A percentile compares a stretch with the other conserved stretches of the same genome.
Conservation (phyloP, 2,888 invertebrate species). For the Itoplectis maculator region DNA sequence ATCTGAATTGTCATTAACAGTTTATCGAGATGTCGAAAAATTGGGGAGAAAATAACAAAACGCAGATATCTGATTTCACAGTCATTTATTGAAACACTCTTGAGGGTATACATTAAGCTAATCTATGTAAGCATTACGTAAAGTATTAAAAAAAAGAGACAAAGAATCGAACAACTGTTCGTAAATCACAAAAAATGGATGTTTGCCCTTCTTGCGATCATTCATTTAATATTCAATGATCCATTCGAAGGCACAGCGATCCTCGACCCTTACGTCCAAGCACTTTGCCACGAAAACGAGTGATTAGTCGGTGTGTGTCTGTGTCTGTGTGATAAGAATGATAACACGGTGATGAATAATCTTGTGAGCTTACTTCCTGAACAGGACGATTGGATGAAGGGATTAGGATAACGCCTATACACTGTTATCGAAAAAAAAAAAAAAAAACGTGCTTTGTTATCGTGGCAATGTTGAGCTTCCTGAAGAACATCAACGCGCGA, state of each 20-base stretch:
- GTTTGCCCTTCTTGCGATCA: constrained; percentile 78
- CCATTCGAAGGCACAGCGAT: constrained; percentile 83
- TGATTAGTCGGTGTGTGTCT: constrained; percentile 16
- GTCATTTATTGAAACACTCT: constrained; percentile 84
- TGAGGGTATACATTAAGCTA: constrained; percentile 82
- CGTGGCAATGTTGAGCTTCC: constrained; percentile 81
- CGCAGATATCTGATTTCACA: constrained; percentile 74
- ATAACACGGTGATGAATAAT: constrained; percentile 27
- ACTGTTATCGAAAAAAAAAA: constrained; percentile 18
- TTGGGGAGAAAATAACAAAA: neutral
- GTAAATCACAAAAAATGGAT: constrained; percentile 83
- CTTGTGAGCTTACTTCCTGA: constrained; percentile 19
- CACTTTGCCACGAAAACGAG: constrained; percentile 81
- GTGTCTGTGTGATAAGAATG: constrained; percentile 11
- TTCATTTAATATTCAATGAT: constrained; percentile 76
- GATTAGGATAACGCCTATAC: constrained; percentile 30
- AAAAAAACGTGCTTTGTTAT: constrained; percentile 72
- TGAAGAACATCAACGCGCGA: constrained; percentile 81
- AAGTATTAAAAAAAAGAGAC: constrained; percentile 76
- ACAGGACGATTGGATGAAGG: constrained; percentile 8
- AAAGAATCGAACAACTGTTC: constrained; percentile 78
- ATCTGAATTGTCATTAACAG: neutral
- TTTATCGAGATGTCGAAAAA: neutral
- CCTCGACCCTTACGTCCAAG: constrained; percentile 84
- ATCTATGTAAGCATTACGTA: constrained; percentile 83